phyloP scores from a whole-genome alignment of 1,140 invertebrate genomes.

The Procambarus clarkii region DNA sequence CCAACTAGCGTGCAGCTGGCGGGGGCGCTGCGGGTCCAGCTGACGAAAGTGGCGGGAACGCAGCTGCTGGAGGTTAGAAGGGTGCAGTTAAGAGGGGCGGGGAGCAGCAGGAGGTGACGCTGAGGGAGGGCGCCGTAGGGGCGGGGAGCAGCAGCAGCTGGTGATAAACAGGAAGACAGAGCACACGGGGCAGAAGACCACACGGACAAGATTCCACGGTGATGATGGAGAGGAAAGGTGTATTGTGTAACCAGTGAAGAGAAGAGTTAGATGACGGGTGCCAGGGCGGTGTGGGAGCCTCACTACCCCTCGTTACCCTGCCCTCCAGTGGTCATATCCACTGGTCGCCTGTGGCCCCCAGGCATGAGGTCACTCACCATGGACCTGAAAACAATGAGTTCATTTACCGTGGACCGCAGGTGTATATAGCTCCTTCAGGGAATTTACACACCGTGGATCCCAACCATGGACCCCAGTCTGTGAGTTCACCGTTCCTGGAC shows the following conservation, averaged over 20 bases:
- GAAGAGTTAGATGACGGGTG: background rate
- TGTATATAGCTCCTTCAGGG: too few relatives aligned
- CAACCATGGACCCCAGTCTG: too few relatives aligned
- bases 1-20: background rate
- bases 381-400: too few relatives aligned
- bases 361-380: too few relatives aligned
- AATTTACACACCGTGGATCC: too few relatives aligned
- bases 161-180: background rate
- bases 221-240: background rate
- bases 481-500: too few relatives aligned
- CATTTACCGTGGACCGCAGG: too few relatives aligned
- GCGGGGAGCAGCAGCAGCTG: background rate
- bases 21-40: background rate
- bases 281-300: too few relatives aligned
- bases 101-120: background rate
- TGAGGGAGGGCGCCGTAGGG: background rate
- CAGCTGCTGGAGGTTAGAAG: background rate
- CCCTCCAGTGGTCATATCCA: too few relatives aligned
- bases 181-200: background rate
- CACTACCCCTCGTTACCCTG: too few relatives aligned
- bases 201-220: background rate
- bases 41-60: background rate
- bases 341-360: too few relatives aligned
- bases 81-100: background rate
- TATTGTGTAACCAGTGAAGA: background rate